These are phyloP conservation scores for Tringa solitaria DNA, from an alignment of 2,113 vertebrate genomes.

Conservation along the genomic window DNA sequence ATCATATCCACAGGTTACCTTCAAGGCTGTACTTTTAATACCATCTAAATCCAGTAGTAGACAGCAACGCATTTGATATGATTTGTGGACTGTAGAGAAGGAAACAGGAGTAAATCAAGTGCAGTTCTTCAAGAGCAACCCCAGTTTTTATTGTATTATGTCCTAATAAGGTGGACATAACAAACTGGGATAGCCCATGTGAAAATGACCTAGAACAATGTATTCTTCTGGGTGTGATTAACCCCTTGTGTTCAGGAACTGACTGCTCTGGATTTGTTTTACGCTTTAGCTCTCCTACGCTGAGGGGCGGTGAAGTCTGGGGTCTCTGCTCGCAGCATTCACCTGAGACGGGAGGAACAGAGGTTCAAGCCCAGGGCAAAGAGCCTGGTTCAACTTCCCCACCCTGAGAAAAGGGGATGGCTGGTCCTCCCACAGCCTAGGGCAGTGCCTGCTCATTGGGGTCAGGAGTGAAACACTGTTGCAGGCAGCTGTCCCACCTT, in stretches of 20 bases:
- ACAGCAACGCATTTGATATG: neutral
- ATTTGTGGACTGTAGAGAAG: neutral
- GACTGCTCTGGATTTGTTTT: neutral
- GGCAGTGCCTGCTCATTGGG: neutral
- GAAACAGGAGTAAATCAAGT: neutral
- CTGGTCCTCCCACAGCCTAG: neutral
- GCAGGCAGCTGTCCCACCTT: neutral
- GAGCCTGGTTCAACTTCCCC: neutral
- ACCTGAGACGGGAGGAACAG: neutral
- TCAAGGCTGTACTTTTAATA: neutral
- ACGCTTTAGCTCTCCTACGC: neutral
- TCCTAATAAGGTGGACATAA: neutral
- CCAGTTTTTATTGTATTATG: neutral
- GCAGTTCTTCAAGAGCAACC: neutral
- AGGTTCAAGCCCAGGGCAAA: neutral
- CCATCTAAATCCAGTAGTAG: neutral
- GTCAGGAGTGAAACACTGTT: neutral
- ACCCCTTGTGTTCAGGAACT: neutral
- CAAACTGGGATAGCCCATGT: neutral
- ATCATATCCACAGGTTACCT: rapidly evolving
- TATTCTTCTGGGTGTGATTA: neutral
- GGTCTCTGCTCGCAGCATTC: neutral
- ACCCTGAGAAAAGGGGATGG: neutral
- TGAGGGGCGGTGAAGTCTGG: neutral
- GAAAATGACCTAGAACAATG: neutral